Evolutionary conservation across 2,797 vertebrate genomes (phyloP).

Genomic region (Glossophaga mutica): DNA sequence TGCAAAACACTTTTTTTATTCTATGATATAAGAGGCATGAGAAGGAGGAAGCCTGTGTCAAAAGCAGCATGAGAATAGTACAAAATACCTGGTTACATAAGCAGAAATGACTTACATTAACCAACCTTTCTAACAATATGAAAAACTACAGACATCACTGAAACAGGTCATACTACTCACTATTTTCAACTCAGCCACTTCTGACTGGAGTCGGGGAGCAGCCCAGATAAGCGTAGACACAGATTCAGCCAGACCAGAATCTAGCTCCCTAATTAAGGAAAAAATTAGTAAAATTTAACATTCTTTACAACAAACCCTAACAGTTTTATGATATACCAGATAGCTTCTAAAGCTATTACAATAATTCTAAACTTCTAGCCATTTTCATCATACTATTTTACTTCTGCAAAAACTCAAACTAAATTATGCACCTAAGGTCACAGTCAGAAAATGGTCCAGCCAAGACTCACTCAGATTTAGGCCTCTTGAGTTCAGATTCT

Average conservation of each 20-base stretch:
- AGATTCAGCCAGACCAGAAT: slow-evolving; percentile 95
- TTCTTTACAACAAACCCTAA: slow-evolving; percentile 6
- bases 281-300: neutral
- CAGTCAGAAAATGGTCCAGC: neutral
- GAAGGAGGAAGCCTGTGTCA: slow-evolving; percentile 1
- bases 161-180: slow-evolving; percentile 86
- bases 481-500: neutral
- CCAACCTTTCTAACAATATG: neutral
- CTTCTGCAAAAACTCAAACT: neutral
- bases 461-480: slow-evolving; percentile 10
- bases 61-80: neutral
- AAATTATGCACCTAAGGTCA: neutral
- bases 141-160: slow-evolving; percentile 18
- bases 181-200: slow-evolving; percentile 93
- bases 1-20: neutral
- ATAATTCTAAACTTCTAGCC: neutral
- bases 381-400: neutral
- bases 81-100: neutral
- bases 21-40: neutral
- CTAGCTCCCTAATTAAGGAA: slow-evolving; percentile 88
- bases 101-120: neutral
- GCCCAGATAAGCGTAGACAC: slow-evolving; percentile 98
- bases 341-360: neutral
- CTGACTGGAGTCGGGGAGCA: slow-evolving; percentile 94
- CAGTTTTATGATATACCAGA: neutral